Conservation (phyloP, 2,113 vertebrate species). For the Hippopotamus amphibius region DNA sequence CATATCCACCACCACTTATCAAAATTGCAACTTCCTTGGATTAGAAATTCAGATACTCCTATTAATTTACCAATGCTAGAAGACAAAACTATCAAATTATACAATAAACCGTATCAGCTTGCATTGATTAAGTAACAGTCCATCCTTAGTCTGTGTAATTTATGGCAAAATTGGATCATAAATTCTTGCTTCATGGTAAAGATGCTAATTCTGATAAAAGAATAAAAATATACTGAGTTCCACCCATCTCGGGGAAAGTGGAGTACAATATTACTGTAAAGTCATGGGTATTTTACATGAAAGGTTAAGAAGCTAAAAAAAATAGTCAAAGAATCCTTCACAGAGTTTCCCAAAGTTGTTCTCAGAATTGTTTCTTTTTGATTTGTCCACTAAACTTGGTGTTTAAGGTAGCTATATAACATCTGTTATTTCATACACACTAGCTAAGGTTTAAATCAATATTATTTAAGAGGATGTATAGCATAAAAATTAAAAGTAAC, state of each 20-base stretch:
- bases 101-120: constrained; percentile 49
- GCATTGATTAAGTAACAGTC: constrained; percentile 40
- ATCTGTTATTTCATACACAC: background rate
- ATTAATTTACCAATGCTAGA: constrained; percentile 29
- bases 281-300: background rate
- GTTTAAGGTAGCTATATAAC: constrained; percentile 44
- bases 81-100: constrained; percentile 42
- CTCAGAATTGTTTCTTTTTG: constrained; percentile 45
- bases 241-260: background rate
- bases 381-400: background rate
- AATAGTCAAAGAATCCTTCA: constrained; percentile 7
- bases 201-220: background rate
- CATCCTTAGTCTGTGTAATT: constrained; percentile 47
- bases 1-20: background rate
- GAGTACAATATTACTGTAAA: constrained; percentile 26
- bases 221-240: background rate
- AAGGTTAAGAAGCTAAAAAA: constrained; percentile 8
- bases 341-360: constrained; percentile 29
- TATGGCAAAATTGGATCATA: constrained; percentile 33
- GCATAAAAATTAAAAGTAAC: constrained; percentile 16
- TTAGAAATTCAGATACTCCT: constrained; percentile 31
- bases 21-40: background rate
- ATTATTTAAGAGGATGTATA: background rate
- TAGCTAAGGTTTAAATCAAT: constrained; percentile 36
- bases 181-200: constrained; percentile 45